Evolutionary conservation across 2,113 vertebrate species (phyloP).

Genomic region (Gnathonemus echidnorhynchus): DNA sequence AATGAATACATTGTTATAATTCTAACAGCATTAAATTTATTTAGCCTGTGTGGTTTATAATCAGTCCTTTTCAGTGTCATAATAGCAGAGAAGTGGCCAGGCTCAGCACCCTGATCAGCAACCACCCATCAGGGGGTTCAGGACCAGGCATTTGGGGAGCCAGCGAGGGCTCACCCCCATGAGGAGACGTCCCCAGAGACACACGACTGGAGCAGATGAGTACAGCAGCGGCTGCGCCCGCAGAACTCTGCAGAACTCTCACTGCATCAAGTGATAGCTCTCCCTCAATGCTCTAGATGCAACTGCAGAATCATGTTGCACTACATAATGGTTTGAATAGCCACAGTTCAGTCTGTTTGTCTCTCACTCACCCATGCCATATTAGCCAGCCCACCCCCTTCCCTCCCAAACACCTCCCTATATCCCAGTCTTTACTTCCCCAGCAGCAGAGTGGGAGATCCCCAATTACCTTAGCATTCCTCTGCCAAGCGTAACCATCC

Average conservation of each 20-base stretch:
- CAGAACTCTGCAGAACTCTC: neutral
- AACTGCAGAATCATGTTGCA: neutral
- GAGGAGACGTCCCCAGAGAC: neutral
- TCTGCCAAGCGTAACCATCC: neutral
- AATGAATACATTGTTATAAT: too few species aligned
- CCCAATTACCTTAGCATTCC: neutral
- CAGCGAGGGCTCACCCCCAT: neutral
- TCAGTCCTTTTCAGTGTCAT: too few species aligned
- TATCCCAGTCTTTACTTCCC: neutral
- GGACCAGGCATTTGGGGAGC: neutral
- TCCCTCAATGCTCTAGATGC: neutral
- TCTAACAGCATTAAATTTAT: too few species aligned
- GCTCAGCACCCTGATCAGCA: too few species aligned
- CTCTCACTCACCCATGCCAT: neutral
- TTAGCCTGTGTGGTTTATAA: too few species aligned
- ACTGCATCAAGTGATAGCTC: neutral
- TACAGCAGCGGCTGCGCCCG: too few species aligned
- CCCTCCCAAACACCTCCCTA: neutral
- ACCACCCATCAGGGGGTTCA: too few species aligned
- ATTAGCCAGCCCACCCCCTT: neutral
- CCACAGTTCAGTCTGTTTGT: neutral
- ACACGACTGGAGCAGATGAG: neutral
- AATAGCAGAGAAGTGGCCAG: too few species aligned
- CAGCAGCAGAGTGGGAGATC: neutral
- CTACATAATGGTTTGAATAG: neutral